Percentiles rank a stretch among this genome's conserved stretches.
Conservation (phyloP, 1,140 invertebrate species). For the Drosophila orena region DNA sequence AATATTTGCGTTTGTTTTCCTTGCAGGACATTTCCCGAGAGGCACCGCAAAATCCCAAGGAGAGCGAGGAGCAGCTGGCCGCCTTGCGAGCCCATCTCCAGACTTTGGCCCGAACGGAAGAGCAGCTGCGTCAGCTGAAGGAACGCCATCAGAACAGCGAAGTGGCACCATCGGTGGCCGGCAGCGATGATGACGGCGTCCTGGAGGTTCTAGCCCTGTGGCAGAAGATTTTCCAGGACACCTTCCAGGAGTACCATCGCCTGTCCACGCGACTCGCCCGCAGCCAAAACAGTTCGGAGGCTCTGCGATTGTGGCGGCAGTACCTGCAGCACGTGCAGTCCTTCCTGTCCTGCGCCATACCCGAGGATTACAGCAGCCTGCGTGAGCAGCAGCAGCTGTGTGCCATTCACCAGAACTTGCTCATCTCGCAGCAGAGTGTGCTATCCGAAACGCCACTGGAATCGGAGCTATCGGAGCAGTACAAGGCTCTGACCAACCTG, state of each 20-base stretch:
- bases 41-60: slow-evolving; percentile 59
- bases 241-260: slow-evolving; percentile 94
- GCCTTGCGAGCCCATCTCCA: slow-evolving; percentile 75
- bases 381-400: slow-evolving; percentile 94
- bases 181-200: slow-evolving; percentile 86
- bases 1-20: slow-evolving; percentile 2
- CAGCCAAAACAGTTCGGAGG: slow-evolving; percentile 91
- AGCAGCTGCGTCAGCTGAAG: slow-evolving; percentile 90
- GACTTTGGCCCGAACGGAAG: slow-evolving; percentile 87
- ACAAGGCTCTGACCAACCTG: slow-evolving; percentile 91
- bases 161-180: slow-evolving; percentile 72
- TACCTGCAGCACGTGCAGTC: slow-evolving; percentile 92
- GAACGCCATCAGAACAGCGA: slow-evolving; percentile 84
- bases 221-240: slow-evolving; percentile 94
- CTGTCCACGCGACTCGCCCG: slow-evolving; percentile 91
- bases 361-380: slow-evolving; percentile 91
- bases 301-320: slow-evolving; percentile 92
- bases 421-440: slow-evolving; percentile 91
- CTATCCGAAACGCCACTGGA: slow-evolving; percentile 85
- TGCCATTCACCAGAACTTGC: slow-evolving; percentile 91
- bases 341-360: slow-evolving; percentile 91
- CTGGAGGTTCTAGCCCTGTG: slow-evolving; percentile 91
- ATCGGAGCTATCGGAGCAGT: slow-evolving; percentile 89
- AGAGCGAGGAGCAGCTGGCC: slow-evolving; percentile 77
- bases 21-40: slow-evolving; percentile 69